phyloP scores from a whole-genome alignment of 2,113 vertebrate genomes.

The Chroicocephalus ridibundus region DNA sequence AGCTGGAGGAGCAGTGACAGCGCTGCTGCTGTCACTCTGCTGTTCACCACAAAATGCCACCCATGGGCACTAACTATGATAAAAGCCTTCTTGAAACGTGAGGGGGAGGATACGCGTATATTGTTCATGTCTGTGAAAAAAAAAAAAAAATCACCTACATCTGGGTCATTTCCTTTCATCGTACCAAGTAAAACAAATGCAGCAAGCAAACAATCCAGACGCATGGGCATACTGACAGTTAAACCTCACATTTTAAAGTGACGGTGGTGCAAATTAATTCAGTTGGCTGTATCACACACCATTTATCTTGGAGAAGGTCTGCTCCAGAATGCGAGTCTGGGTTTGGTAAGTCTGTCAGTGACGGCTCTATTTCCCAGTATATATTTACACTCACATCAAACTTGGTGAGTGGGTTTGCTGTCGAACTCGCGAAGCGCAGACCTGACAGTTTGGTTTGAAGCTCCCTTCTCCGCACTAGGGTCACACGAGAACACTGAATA shows the following conservation, averaged over 20 bases:
- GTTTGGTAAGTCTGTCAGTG: conserved; percentile 51
- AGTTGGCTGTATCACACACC: not conserved
- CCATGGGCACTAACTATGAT: not conserved
- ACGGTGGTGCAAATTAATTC: not conserved
- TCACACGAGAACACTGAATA: conserved; percentile 21
- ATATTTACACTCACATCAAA: conserved; percentile 51
- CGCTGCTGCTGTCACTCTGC: not conserved
- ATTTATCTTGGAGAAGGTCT: conserved; percentile 23
- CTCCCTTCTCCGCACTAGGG: conserved; percentile 20
- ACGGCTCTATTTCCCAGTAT: conserved; percentile 32
- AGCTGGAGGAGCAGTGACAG: not conserved
- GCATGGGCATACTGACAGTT: not conserved
- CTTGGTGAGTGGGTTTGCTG: conserved; percentile 60
- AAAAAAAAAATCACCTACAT: not conserved
- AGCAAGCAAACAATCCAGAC: not conserved
- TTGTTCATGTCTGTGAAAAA: not conserved
- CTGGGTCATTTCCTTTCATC: not conserved
- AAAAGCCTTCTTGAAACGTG: not conserved
- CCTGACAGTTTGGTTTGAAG: conserved; percentile 52
- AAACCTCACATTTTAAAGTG: not conserved
- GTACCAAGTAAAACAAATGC: not conserved
- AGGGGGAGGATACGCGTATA: not conserved
- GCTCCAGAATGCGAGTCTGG: conserved; percentile 40
- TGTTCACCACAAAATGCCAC: not conserved
- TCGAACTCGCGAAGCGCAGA: conserved; percentile 10